Percentiles rank a stretch among this genome's conserved stretches.
phyloP scores from a whole-genome alignment of 2,888 invertebrate genomes.

The Pseudococcus viburni region DNA sequence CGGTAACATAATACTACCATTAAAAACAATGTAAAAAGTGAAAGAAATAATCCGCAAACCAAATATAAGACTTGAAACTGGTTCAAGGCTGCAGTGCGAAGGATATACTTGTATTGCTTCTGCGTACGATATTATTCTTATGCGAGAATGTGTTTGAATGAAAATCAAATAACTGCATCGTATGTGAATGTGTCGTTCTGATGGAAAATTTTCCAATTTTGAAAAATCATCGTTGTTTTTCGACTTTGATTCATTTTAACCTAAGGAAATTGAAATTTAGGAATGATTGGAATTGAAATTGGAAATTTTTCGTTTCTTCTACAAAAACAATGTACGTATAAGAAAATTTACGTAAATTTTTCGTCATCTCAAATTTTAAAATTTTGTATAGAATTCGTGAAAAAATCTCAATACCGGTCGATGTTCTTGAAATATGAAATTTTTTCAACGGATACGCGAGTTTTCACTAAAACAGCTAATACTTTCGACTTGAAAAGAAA shows the following conservation, averaged over 20 bases:
- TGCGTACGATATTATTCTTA: slow-evolving; percentile 33
- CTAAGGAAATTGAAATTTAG: too few relatives aligned
- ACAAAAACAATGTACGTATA: too few relatives aligned
- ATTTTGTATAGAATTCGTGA: background rate
- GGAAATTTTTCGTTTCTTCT: too few relatives aligned
- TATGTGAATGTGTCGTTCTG: background rate
- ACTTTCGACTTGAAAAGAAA: slow-evolving; percentile 36
- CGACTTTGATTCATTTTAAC: background rate
- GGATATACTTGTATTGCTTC: slow-evolving; percentile 47
- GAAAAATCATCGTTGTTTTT: too few relatives aligned
- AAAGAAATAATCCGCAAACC: slow-evolving; percentile 53
- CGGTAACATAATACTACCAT: slow-evolving; percentile 46
- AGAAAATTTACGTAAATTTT: background rate
- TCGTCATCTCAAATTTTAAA: background rate
- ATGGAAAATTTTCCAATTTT: background rate
- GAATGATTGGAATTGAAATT: too few relatives aligned
- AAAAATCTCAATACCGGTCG: too few relatives aligned
- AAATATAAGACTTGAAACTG: slow-evolving; percentile 55
- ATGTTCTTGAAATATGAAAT: background rate
- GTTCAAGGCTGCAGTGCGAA: slow-evolving; percentile 46
- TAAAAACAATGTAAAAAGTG: slow-evolving; percentile 55
- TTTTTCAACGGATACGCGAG: background rate
- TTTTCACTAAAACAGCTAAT: background rate
- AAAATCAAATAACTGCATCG: background rate
- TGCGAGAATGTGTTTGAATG: background rate